Evolutionary conservation across 2,888 invertebrate species (phyloP).

Genomic region (Caenorhabditis panamensis): DNA sequence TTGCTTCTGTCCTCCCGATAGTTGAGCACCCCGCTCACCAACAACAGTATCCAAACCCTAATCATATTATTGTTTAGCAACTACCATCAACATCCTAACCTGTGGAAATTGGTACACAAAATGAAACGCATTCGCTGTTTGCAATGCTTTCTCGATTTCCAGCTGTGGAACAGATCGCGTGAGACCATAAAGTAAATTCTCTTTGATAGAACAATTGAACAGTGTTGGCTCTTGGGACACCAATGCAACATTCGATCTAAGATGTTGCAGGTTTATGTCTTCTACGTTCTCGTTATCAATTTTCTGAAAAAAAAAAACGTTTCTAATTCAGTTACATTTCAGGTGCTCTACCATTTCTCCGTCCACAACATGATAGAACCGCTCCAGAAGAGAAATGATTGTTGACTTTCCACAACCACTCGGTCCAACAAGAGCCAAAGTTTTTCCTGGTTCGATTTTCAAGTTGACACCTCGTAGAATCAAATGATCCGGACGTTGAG

Average conservation of each 20-base stretch:
- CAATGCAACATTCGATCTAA: conserved; percentile 81
- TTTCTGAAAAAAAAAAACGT: conserved; percentile 56
- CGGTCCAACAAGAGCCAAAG: conserved; percentile 82
- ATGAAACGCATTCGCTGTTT: conserved; percentile 82
- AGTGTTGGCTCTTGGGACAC: conserved; percentile 82
- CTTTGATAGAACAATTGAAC: conserved; percentile 81
- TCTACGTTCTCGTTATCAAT: conserved; percentile 81
- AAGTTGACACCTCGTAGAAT: conserved; percentile 43
- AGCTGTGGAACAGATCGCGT: conserved; percentile 28
- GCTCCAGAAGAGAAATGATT: conserved; percentile 84
- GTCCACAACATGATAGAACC: conserved; percentile 88
- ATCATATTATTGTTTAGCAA: too few species aligned
- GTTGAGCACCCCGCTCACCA: conserved; percentile 82
- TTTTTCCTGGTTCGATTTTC: conserved; percentile 80
- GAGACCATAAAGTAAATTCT: conserved; percentile 51
- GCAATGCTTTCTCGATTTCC: conserved; percentile 73
- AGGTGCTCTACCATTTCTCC: conserved; percentile 84
- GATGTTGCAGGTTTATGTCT: conserved; percentile 71
- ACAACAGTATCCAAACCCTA: conserved; percentile 82
- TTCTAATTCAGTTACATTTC: too few species aligned
- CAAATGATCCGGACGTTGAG: conserved; percentile 44
- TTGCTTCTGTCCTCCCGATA: conserved; percentile 83
- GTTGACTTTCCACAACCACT: conserved; percentile 83
- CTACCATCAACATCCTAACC: too few species aligned
- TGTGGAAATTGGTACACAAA: conserved; percentile 82